Evolutionary conservation across 2,797 vertebrate genomes (phyloP), one percentile per base, ranked within the genome.

Genomic region (Capromys pilorides): DNA sequence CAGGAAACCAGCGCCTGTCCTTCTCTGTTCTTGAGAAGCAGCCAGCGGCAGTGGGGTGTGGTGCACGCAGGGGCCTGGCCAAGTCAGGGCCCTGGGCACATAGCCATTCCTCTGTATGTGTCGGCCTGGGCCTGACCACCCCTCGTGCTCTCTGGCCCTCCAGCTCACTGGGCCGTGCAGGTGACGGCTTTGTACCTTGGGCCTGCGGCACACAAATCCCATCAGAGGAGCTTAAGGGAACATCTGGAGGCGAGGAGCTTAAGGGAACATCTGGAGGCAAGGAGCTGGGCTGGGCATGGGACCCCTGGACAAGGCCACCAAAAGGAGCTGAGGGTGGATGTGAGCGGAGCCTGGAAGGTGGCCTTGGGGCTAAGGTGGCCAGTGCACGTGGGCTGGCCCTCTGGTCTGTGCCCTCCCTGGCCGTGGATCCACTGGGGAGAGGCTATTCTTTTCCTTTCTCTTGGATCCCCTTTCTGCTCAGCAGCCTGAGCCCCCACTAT

Each of bases 11-110:
- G 82, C 36, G 28, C 0, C 0, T 2, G 51, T 5, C n/a, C 69
- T 45, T 64, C 6, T 54, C 7, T 8, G 41, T 26, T 28, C 5
- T 2, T 6, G 1, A 69, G 83, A 26, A 18, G 36, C n/a, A 0
- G 69, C 49, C 3, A 3, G 5, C 8, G 2, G 6, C n/a, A 1
- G 16, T 6, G 1, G 22, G 66, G 11, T 3, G n/a, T 14, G 0
- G 1, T 49, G n/a, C 0, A 0, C 6, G 1, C 18, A 6, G 18
- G 21, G 14, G 14, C 13, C 3, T 21, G 5, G 73, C 36, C n/a
- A 10, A 0, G 0, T 19, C 3, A 3, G 41, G 0, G 26, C 2
- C 11, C 11, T 67, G 2, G 45, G 78, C 45, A 1, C 1, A 1
- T 4, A 51, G 13, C 71, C 21, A 49, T 5, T 0, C 3, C 36